Evolutionary conservation across 2,113 vertebrate species (phyloP).

Genomic region (Suricata suricatta): DNA sequence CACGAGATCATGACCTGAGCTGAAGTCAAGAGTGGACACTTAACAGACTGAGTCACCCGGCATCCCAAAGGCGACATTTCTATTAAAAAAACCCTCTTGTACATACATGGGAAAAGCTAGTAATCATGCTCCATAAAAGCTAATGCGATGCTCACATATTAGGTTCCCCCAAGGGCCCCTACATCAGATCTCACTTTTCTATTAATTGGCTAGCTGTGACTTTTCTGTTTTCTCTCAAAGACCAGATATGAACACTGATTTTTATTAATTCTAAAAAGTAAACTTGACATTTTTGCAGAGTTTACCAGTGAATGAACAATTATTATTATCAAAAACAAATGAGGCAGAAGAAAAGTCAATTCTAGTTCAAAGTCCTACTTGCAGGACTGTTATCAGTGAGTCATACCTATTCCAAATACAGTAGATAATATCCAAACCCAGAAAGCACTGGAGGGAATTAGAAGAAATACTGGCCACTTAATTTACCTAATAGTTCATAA

Average conservation of each 20-base stretch:
- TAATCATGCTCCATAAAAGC: background rate
- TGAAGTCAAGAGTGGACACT: no score
- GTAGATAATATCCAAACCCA: background rate
- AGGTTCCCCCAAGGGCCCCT: background rate
- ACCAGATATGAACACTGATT: background rate
- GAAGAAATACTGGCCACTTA: background rate
- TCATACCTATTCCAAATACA: background rate
- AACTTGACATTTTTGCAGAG: background rate
- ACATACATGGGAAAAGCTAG: background rate
- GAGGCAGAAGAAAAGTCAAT: background rate
- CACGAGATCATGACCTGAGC: no score
- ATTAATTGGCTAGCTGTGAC: accelerated
- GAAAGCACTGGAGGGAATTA: background rate
- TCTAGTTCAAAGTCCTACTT: background rate
- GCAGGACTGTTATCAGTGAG: no score
- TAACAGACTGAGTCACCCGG: no score
- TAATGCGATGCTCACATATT: no score
- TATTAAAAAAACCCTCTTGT: background rate
- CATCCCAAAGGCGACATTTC: background rate
- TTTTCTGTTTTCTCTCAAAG: background rate
- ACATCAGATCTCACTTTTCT: accelerated
- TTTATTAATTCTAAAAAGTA: background rate
- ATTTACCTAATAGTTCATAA: background rate
- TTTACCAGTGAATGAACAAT: background rate
- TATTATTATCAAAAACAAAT: background rate